Evolutionary conservation across 2,113 vertebrate species (phyloP), one percentile per base, ranked within the genome.

Genomic region (Syngnathus scovelli): DNA sequence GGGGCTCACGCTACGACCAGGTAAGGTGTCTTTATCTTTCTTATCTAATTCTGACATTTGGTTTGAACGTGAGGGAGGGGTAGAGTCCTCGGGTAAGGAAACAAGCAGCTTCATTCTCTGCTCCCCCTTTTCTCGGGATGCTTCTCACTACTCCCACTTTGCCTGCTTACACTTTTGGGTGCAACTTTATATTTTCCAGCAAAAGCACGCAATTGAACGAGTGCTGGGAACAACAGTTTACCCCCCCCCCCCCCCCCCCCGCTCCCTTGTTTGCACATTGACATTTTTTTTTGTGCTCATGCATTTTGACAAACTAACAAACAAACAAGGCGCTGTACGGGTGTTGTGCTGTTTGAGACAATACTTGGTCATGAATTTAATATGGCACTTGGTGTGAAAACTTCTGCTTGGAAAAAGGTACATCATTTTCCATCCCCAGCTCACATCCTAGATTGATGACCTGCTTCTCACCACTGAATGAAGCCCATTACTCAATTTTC

Each of bases 1-100:
- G 95, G 27, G 93, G 92, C 84, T 85, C 95, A 1, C 93, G 94
- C 58, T 97, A 94, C 80, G 92, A 95, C 80, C 96, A 97, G 95
- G 96, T 98, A 86, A 79, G 72, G 43, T 6, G 4, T 41, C 6
- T 13, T 9, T 0, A 0, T 46, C 1, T 52, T 39, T 33, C n/a
- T 69, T 23, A 66, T 49, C 12, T 2, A 55, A 55, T 63, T 41
- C 64, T 21, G 5, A n/a, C n/a, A 6, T 55, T 68, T 74, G 61
- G 71, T 74, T 66, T 73, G 64, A 62, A 67, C 74, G 67, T 52
- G 1, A 13, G 27, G 48, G 48, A 38, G 18, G 37, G 37, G 38
- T 41, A 39, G 38, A 38, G 60, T n/a, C 77, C 59, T 72, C 37
- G 66, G 74, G 46, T 59, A 71, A 66, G 74, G 39, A 56, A 70